phyloP scores from a whole-genome alignment of 2,797 vertebrate genomes.

The Pelobates cultripes region DNA sequence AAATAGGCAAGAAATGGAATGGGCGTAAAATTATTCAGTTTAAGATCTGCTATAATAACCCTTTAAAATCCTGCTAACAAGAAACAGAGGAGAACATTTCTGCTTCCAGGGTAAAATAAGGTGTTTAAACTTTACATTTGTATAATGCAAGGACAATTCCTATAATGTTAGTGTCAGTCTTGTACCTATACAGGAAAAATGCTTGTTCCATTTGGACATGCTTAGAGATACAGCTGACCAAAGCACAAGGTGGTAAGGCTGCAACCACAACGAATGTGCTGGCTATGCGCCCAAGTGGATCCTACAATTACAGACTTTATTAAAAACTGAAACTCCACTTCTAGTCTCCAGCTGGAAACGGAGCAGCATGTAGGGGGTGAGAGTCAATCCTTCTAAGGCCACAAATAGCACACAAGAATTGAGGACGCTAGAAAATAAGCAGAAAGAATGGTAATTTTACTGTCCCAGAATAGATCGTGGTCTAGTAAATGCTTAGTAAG shows the following conservation, averaged over 20 bases:
- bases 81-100: background rate
- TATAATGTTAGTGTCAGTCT: background rate
- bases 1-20: no score
- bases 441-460: constrained; percentile 8
- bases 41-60: background rate
- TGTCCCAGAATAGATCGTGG: constrained; percentile 42
- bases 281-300: background rate
- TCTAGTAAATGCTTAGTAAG: constrained; percentile 35
- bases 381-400: background rate
- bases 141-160: background rate
- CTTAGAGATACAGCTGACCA: background rate
- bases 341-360: constrained; percentile 11
- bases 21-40: no score
- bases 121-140: background rate
- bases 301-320: constrained; percentile 21
- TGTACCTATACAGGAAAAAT: background rate
- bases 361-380: background rate
- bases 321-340: background rate
- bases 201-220: no score
- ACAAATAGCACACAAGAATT: constrained; percentile 28
- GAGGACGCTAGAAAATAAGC: constrained; percentile 15
- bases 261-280: background rate
- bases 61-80: background rate
- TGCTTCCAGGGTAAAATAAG: background rate
- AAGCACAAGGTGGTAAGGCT: constrained; percentile 13